Evolutionary conservation across 2,888 invertebrate genomes (phyloP), one percentile per base, ranked within the genome.

Genomic region (Pardosa pseudoannulata): DNA sequence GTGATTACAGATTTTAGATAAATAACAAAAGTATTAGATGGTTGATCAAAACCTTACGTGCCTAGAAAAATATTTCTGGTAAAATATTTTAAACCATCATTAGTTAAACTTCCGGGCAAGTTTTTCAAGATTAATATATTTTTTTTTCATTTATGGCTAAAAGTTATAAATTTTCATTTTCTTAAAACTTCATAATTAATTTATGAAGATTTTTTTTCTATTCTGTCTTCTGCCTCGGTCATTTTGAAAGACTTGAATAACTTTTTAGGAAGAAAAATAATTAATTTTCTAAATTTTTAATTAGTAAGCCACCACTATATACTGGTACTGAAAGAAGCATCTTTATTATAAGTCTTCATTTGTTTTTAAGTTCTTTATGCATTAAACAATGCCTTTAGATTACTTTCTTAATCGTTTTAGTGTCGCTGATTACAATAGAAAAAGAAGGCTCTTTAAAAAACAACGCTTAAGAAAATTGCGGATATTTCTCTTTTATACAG

Each of bases 341-440:
- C 79, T 73, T 73, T 73, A 73, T 80, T 72, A 80, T 73, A 65
- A 73, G 41, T 65, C 72, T 73, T 65, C 67, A 39, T 23, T 70
- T 64, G 27, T 36, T 65, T 73, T 31, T 56, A 32, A 16, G 28
- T 39, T 79, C 50, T 70, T 78, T 74, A 56, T 81, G 50, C 46
- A 56, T 28, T 29, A 67, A 74, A 74, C 74, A 75, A 75, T 39
- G 70, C 82, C 56, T 70, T 28, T 31, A 75, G 56, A 75, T 56
- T 74, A 56, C 68, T 82, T 41, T 75, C 36, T 62, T 82, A 80
- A 80, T 80, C 70, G 75, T 46, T 72, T 46, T 46, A 64, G 65
- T 41, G 71, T 41, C 46, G 46, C 31, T 73, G 65, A 73, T 80
- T 71, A 65, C 72, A 46, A 62, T 29, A 64, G 64, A 79, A 65